These are phyloP conservation scores for Carapus acus DNA, from an alignment of 2,797 vertebrate species.

Conservation along the genomic window DNA sequence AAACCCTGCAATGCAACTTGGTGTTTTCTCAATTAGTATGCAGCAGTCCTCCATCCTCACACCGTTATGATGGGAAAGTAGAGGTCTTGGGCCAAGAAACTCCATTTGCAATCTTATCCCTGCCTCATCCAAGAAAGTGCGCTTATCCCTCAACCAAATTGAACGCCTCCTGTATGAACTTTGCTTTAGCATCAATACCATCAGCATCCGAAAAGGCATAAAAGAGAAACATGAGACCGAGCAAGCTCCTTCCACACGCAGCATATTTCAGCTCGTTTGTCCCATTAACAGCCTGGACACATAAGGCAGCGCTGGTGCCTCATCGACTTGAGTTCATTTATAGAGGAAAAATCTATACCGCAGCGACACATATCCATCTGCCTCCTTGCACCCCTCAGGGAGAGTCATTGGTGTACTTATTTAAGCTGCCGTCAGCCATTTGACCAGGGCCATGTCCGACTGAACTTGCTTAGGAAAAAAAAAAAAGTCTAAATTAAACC, in stretches of 20 bases:
- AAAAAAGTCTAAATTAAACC: constrained; percentile 61
- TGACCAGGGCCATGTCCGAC: constrained; percentile 49
- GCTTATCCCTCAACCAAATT: constrained; percentile 59
- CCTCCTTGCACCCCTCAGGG: constrained; percentile 51
- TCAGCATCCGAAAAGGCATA: constrained; percentile 61
- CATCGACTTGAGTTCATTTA: constrained; percentile 74
- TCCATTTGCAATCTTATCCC: constrained; percentile 58
- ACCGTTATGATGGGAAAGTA: constrained; percentile 52
- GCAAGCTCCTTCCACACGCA: constrained; percentile 43
- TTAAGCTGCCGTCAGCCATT: constrained; percentile 66
- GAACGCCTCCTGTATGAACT: constrained; percentile 59
- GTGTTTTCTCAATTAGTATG: constrained; percentile 30
- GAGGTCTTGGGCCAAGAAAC: constrained; percentile 44
- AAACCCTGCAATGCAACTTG: constrained; percentile 7
- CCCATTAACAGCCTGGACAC: constrained; percentile 67
- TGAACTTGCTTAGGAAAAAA: constrained; percentile 50
- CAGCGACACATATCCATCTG: constrained; percentile 71
- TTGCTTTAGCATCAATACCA: constrained; percentile 64
- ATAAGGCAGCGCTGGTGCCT: constrained; percentile 50
- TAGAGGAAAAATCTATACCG: constrained; percentile 72
- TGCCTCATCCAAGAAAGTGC: constrained; percentile 46
- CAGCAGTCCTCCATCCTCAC: constrained; percentile 36
- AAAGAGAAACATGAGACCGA: constrained; percentile 71
- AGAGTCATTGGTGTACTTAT: constrained; percentile 69
- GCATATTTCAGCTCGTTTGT: constrained; percentile 68